Base-by-base conservation (phyloP, 2,113 vertebrate species). In the Thermophis baileyi region DNA sequence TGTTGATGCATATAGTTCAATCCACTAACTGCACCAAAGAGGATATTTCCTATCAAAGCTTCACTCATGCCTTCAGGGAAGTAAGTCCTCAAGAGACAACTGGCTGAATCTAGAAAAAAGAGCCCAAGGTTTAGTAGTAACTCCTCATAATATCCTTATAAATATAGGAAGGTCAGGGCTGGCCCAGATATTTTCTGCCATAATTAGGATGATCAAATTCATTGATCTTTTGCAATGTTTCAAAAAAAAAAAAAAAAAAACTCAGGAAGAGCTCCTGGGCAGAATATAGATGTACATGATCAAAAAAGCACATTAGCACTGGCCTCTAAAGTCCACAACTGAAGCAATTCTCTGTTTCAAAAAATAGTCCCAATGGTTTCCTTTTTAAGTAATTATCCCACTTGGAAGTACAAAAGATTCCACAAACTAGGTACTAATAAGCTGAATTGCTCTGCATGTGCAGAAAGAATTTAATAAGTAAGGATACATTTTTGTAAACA, bases 41-140 rank as follows among this genome's bases (percentile, higher is more conserved):
- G 98, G 96, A 99, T 98, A 93, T 99, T 99, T 24, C 99, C 98
- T 92, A 99, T 99, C 95, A 99, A 97, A 93, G 98, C 97, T 97
- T 99, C 99, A 95, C 97, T 99, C 99, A 99, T 99, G 94, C 99
- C 99, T 95, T 99, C 99, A 51, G 99, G 98, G 97, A 99, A 99
- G 94, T 98, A 98, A 14, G 98, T 98, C 96, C 97, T 98, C 95
- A 99, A 97, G 69, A 99, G 98, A 14, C 97, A 97, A 93, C 98
- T 98, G 94, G 99, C 99, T 55, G 99, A 99, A 95, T 99, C 99
- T 99, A 95, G 85, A 96, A 96, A 86, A 94, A 81, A 85, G 63
- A 74, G 86, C 90, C 63, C 0, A 92, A 40, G 24, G 54, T 25
- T 91, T 89, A 7, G 49, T 92, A 92, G 63, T 27, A 7, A 57